phyloP scores from a whole-genome alignment of 2,797 vertebrate species.

The Amblyopsis hoosieri region DNA sequence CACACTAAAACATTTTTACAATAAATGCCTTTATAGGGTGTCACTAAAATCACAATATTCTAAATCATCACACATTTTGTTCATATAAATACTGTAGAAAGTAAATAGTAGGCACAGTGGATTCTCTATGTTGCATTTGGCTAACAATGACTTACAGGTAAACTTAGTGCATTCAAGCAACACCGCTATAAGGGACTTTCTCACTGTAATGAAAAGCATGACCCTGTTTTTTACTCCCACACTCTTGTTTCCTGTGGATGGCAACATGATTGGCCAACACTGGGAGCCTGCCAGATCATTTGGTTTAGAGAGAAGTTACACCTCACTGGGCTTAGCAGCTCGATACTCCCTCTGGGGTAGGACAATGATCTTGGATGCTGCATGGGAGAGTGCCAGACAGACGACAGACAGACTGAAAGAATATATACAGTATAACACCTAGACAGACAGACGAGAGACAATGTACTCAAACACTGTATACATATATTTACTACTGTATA shows the following conservation, averaged over 20 bases:
- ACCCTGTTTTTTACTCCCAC: slow-evolving; percentile 32
- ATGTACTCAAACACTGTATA: slow-evolving; percentile 15
- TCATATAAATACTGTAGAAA: no score
- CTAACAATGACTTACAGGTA: no score
- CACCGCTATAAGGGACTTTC: slow-evolving; percentile 13
- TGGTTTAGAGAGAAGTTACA: slow-evolving; percentile 44
- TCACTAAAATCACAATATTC: no score
- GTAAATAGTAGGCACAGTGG: no score
- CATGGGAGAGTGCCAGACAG: slow-evolving; percentile 8
- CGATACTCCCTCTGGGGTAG: slow-evolving; percentile 50
- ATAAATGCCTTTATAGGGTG: no score
- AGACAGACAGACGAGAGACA: slow-evolving; percentile 13
- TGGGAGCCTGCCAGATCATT: slow-evolving; percentile 14
- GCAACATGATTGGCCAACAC: slow-evolving; percentile 9
- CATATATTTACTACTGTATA: slow-evolving; percentile 29
- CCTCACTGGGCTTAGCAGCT: slow-evolving; percentile 47
- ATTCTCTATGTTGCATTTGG: no score
- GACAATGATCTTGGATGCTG: slow-evolving; percentile 19
- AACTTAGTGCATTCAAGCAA: not conserved
- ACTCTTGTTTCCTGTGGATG: slow-evolving; percentile 38
- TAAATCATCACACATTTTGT: no score
- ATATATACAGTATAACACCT: not conserved
- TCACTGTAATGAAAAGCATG: slow-evolving; percentile 27
- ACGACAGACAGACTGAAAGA: not conserved
- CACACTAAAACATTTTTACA: no score